A percentile compares a stretch with the other conserved stretches of the same genome.
Conservation (phyloP, 2,113 vertebrate species). For the Hirundichthys speculiger region DNA sequence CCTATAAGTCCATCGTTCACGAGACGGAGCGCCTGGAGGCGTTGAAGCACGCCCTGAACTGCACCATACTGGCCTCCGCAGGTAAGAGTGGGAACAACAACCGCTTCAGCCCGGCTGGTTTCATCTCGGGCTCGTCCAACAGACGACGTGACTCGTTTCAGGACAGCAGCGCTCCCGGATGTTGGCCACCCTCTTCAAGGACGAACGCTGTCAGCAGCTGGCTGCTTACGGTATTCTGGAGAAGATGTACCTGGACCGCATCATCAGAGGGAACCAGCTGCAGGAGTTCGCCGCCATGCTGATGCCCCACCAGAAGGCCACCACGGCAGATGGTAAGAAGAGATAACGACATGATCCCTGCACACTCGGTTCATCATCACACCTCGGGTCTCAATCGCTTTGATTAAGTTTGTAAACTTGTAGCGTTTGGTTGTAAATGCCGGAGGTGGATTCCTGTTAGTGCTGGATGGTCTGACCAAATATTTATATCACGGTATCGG, state of each 20-base stretch:
- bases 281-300: constrained; percentile 98
- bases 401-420: too few species aligned
- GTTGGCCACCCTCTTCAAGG: constrained; percentile 98
- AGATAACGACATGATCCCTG: too few species aligned
- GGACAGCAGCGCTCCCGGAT: constrained; percentile 98
- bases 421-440: too few species aligned
- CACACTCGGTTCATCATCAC: too few species aligned
- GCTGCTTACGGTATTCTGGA: constrained; percentile 97
- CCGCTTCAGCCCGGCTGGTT: too few species aligned
- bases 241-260: constrained; percentile 98
- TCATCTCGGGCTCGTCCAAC: neutral
- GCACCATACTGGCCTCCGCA: constrained; percentile 98
- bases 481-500: too few species aligned
- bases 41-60: constrained; percentile 95
- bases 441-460: too few species aligned
- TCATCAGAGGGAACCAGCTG: constrained; percentile 96
- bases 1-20: constrained; percentile 97
- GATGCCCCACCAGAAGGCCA: constrained; percentile 99
- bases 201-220: constrained; percentile 98
- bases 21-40: constrained; percentile 96
- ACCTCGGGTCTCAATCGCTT: neutral
- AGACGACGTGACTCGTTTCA: constrained; percentile 47
- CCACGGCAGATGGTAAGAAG: constrained; percentile 91
- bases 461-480: too few species aligned
- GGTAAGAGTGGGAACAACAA: constrained; percentile 81